Base-by-base conservation (phyloP, 2,113 vertebrate species). In the Barbus barbus region DNA sequence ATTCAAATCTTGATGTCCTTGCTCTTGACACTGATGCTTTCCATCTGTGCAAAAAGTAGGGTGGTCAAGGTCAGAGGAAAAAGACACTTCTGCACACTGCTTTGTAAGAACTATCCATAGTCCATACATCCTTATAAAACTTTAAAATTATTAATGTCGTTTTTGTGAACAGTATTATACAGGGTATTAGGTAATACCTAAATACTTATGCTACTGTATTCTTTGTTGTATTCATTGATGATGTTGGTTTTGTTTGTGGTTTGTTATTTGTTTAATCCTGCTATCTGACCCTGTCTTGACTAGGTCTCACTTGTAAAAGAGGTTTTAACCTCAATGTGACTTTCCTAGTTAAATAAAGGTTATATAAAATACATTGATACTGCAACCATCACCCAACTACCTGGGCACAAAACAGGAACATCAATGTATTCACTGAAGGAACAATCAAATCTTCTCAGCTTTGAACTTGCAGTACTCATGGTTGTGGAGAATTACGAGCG, bases 1-100 rank as follows among this genome's bases (percentile, higher is more conserved):
- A 82, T 86, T 84, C 76, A 77, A 89, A 87, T 73, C 81, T 84
- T 86, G 86, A 87, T 88, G 90, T 63, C 84, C 65, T 72, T 83
- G 75, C 79, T 85, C 82, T 86, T 83, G 86, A 87, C 84, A 80
- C 82, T 88, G 88, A 90, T 87, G 76, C 83, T 86, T 90, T 89
- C 87, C 81, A 89, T 88, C 84, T 90, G 86, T 84, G 67, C 48
- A 24, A 9, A 83, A 84, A 60, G 48, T 82, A 60, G 51, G 51
- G 31, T 38, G 84, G 79, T 63, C 71, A 86, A 85, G 83, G 80
- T 85, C 77, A 82, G 69, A 44, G 38, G n/a, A 83, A 67, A 77
- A 56, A 83, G 60, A 63, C 28, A 58, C 53, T 58, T 77, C 53
- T 69, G 46, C 74, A 74, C 65, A 81, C 33, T 82, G 56, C 61